phyloP scores from a whole-genome alignment of 2,113 vertebrate genomes.

The Asarcornis scutulata region DNA sequence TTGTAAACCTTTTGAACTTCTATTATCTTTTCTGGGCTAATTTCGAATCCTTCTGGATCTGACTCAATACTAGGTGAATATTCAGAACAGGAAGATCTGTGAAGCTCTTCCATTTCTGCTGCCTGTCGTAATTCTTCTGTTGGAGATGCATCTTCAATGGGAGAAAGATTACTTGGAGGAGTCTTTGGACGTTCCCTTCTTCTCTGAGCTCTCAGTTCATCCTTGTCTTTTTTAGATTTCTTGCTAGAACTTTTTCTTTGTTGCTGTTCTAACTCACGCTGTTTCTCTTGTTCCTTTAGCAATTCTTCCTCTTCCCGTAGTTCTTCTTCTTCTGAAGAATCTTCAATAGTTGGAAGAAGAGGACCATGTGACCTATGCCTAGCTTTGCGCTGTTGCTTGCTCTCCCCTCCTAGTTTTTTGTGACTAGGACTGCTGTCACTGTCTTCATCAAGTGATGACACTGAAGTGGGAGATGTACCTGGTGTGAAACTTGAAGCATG shows the following conservation, averaged over 20 bases:
- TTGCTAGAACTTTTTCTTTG: constrained; percentile 89
- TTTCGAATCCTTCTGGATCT: constrained; percentile 93
- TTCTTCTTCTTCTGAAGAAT: constrained; percentile 95
- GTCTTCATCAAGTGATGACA: constrained; percentile 96
- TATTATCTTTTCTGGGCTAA: constrained; percentile 91
- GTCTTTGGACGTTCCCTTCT: constrained; percentile 87
- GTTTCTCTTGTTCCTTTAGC: constrained; percentile 93
- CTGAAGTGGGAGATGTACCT: constrained; percentile 93
- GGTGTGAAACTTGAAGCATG: constrained; percentile 94
- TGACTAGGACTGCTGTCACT: constrained; percentile 95
- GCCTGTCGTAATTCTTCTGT: constrained; percentile 87
- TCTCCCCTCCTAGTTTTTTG: constrained; percentile 86
- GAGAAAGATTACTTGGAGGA: constrained; percentile 91
- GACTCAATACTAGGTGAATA: constrained; percentile 92
- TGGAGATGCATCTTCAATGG: constrained; percentile 85
- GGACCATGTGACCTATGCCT: constrained; percentile 89
- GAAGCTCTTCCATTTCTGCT: constrained; percentile 85
- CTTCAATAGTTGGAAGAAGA: constrained; percentile 90
- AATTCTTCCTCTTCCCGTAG: constrained; percentile 92
- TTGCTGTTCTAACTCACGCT: constrained; percentile 83
- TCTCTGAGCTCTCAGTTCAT: constrained; percentile 92
- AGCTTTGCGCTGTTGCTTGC: constrained; percentile 91
- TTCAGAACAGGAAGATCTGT: constrained; percentile 88
- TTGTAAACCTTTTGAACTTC: constrained; percentile 92
- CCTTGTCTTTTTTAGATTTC: constrained; percentile 97